Evolutionary conservation across 1,140 invertebrate genomes (phyloP).

Genomic region (Arion vulgaris): DNA sequence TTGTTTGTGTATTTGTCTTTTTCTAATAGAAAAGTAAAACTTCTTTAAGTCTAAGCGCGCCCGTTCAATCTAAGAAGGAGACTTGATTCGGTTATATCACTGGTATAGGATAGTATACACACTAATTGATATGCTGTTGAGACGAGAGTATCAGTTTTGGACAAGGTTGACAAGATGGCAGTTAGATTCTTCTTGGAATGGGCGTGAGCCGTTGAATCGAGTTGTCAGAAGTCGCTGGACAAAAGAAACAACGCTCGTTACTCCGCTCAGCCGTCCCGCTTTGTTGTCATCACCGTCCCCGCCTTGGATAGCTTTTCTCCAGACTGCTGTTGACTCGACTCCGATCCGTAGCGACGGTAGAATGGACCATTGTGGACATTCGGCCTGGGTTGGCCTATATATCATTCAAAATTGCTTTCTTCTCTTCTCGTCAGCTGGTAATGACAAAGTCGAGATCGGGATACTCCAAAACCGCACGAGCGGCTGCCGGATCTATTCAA

Average conservation of each 20-base stretch:
- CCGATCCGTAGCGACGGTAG: neutral
- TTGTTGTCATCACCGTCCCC: constrained; percentile 1
- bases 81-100: too few relatives aligned
- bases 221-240: neutral
- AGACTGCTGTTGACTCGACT: neutral
- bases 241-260: neutral
- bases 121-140: too few relatives aligned
- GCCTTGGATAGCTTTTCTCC: neutral
- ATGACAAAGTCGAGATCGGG: neutral
- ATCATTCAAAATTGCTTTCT: constrained; percentile 23
- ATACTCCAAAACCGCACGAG: constrained; percentile 9
- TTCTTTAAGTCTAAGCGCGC: too few relatives aligned
- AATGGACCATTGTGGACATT: neutral
- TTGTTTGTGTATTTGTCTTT: too few relatives aligned
- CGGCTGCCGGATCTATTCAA: neutral
- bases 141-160: too few relatives aligned
- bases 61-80: too few relatives aligned
- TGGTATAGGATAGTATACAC: too few relatives aligned
- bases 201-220: constrained; percentile 5
- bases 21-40: too few relatives aligned
- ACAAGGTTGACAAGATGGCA: neutral
- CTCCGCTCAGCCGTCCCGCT: neutral
- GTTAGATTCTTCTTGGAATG: neutral
- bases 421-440: neutral
- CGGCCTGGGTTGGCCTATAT: constrained; percentile 8